These are phyloP conservation scores for Dryomyza anilis DNA, from an alignment of 2,888 invertebrate species.

Conservation along the genomic window DNA sequence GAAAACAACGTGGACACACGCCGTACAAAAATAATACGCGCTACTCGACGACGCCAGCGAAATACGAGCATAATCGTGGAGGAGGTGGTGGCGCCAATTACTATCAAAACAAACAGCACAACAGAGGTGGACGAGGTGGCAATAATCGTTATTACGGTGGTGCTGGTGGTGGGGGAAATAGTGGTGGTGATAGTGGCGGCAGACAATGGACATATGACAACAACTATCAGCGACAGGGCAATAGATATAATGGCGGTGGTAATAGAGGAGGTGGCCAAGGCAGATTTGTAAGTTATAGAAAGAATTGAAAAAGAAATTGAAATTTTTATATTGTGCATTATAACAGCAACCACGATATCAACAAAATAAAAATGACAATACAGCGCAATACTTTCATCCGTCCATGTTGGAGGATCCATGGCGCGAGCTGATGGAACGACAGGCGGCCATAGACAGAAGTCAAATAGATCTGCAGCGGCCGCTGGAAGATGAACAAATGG, in stretches of 20 bases:
- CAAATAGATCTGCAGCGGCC: constrained; percentile 29
- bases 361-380: background rate
- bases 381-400: constrained; percentile 42
- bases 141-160: constrained; percentile 14
- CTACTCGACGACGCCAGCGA: constrained; percentile 32
- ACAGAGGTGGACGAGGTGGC: background rate
- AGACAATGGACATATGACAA: too few species aligned
- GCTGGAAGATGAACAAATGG: too few species aligned
- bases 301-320: background rate
- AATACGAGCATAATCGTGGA: constrained; percentile 12
- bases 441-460: constrained; percentile 46
- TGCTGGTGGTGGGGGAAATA: background rate
- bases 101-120: constrained; percentile 33
- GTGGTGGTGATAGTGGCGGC: constrained; percentile 2
- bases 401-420: constrained; percentile 59
- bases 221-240: constrained; percentile 21
- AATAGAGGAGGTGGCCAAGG: background rate
- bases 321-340: background rate
- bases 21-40: background rate
- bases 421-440: constrained; percentile 49
- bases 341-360: background rate
- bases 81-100: constrained; percentile 26
- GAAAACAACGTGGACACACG: background rate
- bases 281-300: background rate
- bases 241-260: background rate